A percentile compares a stretch with the other conserved stretches of the same genome.
Conservation (phyloP, 2,888 invertebrate genomes). For the Ellobium chinense region DNA sequence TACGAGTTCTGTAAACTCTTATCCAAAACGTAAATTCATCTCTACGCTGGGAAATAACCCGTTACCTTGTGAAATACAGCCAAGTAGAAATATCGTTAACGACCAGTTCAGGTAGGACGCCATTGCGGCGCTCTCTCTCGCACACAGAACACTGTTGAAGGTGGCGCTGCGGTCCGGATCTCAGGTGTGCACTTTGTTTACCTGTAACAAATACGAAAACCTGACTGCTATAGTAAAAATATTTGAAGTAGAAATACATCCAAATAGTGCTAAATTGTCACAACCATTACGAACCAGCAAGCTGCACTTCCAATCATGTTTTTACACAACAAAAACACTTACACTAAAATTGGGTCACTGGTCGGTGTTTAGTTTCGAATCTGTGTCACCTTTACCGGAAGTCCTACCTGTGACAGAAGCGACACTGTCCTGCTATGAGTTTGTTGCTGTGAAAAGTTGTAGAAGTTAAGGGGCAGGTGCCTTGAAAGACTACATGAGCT, state of each 20-base stretch:
- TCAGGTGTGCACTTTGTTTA: slow-evolving; percentile 8
- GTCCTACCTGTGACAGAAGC: slow-evolving; percentile 27
- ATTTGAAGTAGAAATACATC: too few species aligned
- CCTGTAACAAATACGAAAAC: background rate
- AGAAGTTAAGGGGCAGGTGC: background rate
- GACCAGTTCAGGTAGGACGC: slow-evolving; percentile 8
- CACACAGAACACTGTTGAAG: background rate
- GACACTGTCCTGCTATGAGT: slow-evolving; percentile 22
- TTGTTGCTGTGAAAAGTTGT: background rate
- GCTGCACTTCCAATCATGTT: too few species aligned
- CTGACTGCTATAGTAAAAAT: too few species aligned
- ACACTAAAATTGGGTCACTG: too few species aligned
- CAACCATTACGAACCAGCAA: too few species aligned
- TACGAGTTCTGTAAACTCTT: too few species aligned
- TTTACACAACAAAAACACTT: too few species aligned
- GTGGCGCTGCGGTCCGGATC: slow-evolving; percentile 11
- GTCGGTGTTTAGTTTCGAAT: slow-evolving; percentile 33
- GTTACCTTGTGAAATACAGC: slow-evolving; percentile 29
- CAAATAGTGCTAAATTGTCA: too few species aligned
- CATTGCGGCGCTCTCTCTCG: slow-evolving; percentile 27
- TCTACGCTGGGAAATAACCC: too few species aligned
- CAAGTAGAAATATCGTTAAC: background rate
- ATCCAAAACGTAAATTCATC: too few species aligned
- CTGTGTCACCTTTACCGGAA: slow-evolving; percentile 23
- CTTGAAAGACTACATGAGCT: background rate